Base-by-base conservation (phyloP, 2,113 vertebrate species). In the Oxyura jamaicensis region DNA sequence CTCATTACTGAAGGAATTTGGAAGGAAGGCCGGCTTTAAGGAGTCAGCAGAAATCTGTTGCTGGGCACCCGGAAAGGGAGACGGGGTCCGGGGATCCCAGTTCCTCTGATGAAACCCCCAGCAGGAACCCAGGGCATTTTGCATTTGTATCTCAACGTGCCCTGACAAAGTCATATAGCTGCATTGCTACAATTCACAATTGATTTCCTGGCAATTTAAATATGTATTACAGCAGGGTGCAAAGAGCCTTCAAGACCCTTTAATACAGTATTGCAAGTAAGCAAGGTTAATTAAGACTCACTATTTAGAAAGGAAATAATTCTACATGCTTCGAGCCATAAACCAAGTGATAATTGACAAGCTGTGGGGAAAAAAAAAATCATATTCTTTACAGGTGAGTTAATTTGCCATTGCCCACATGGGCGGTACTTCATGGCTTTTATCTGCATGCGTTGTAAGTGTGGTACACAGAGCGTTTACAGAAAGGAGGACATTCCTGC, bases 1-100 rank as follows among this genome's bases (percentile, higher is more conserved):
- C 88, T 96, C 78, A 86, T 97, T 94, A 91, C 19, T 56, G 67
- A 59, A 56, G 26, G 65, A 42, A 77, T 28, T 22, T 90, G 73
- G 77, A 95, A 73, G 18, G 46, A 60, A 59, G n/a, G 50, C 55
- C 88, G 58, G 39, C 35, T 85, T 90, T 56, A 53, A 67, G 10
- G 17, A 73, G 36, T 20, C 72, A 92, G 62, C 65, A 93, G 53
- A 88, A 96, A 82, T 48, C 42, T 60, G 44, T 16, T 63, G 13
- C 44, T 62, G 72, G 85, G 76, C 28, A 68, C 18, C 6, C 60
- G 53, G 36, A 91, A 78, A 63, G 18, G 8, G 23, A 48, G 42
- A 8, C 5, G 42, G 7, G 11, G 6, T 28, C 4, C 2, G 14
- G 28, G n/a, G 10, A 8, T 76, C 46, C 36, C 36, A 36, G 13